Base-by-base conservation (phyloP, 92 coral and sea anemone species). In the Galaxea fascicularis region DNA sequence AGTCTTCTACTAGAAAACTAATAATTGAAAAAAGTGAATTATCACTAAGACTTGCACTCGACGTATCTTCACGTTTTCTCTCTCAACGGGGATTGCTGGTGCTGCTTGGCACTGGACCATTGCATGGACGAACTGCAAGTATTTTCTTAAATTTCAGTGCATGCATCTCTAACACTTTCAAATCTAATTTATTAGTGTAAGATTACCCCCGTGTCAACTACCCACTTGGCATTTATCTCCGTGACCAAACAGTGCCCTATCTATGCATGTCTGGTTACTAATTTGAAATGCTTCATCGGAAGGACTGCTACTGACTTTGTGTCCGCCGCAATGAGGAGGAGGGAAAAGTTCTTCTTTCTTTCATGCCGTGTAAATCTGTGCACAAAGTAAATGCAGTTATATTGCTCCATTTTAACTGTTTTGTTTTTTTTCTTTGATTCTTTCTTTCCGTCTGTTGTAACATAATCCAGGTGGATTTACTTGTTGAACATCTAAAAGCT, bases 21-120 rank as follows among this genome's bases (percentile, higher is more conserved):
- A 26, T 65, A 44, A 20, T 65, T 3, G 71, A 65, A 20, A 65
- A 25, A 65, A 65, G 41, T 1, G 44, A 5, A 4, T 24, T 65
- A 28, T 65, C 71, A 5, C 12, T 65, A 18, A 25, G 71, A 65
- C 39, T 26, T 27, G 41, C 71, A 0, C 44, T 65, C 18, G 8
- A 65, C 29, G 8, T 12, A 17, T 65, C 71, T 65, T 27, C 45
- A 13, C 71, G 71, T 22, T 11, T 65, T 24, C 71, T 29, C 27
- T 65, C 71, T 10, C 60, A 54, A 54, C 60, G 60, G 60, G 17
- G 60, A 54, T 16, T 67, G 73, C 41, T 67, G 73, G 51, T 30
- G 41, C 9, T 30, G 45, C 51, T 22, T 13, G 73, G 73, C n/a
- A 41, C 73, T 28, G 73, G 73, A 16, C 73, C 73, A 28, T 12